These are phyloP conservation scores for Brachionus rubens DNA, from an alignment of 1,140 invertebrate species.

Conservation along the genomic window DNA sequence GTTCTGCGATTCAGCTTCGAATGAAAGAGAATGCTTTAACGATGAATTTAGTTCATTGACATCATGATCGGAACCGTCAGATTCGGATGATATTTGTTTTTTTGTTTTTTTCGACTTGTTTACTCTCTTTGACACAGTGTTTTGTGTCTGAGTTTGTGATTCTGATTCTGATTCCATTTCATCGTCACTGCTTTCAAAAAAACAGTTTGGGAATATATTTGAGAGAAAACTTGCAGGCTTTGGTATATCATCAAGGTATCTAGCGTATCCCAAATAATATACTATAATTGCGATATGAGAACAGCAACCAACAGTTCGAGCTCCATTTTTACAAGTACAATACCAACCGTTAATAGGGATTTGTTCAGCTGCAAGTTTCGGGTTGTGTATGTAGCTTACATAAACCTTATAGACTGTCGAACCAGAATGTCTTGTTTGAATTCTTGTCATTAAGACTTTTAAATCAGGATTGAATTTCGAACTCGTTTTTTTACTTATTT, in stretches of 20 bases:
- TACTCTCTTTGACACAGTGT: not conserved
- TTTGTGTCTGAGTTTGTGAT: not conserved
- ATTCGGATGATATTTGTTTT: not conserved
- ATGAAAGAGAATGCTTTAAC: no score
- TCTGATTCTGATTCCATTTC: not conserved
- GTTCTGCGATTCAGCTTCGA: no score
- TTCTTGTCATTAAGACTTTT: not conserved
- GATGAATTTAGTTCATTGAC: no score
- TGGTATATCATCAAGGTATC: not conserved
- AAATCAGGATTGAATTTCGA: not conserved
- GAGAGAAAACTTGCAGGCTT: not conserved
- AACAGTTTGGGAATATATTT: not conserved
- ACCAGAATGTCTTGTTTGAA: slow-evolving; percentile 8
- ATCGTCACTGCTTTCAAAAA: not conserved
- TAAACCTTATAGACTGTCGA: not conserved
- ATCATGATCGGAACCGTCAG: no score
- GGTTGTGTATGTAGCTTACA: not conserved
- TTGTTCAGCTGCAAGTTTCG: not conserved
- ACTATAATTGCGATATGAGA: not conserved
- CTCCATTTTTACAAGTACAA: slow-evolving; percentile 28
- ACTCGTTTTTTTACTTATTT: not conserved
- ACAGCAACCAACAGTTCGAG: not conserved
- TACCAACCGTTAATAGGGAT: not conserved
- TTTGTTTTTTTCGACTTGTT: not conserved
- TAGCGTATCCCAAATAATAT: not conserved